Evolutionary conservation across 1,140 invertebrate genomes (phyloP).

Genomic region (Phymorhynchus buccinoides): DNA sequence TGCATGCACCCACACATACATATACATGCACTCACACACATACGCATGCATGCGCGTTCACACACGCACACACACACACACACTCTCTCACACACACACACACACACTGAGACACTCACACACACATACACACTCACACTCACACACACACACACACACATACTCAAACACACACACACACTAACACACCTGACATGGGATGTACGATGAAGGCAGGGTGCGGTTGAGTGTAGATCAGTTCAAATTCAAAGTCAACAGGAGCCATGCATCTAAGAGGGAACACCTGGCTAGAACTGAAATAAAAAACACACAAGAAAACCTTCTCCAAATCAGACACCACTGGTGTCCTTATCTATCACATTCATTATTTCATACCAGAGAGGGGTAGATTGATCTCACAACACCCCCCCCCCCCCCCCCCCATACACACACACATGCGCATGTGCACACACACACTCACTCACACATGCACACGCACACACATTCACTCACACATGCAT

Average conservation of each 20-base stretch:
- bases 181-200: constrained; percentile 68
- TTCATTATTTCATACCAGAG: no score
- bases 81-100: neutral
- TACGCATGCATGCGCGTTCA: neutral
- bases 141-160: constrained; percentile 21
- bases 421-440: neutral
- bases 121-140: neutral
- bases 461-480: neutral
- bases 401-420: neutral
- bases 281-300: constrained; percentile 25
- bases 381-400: no score
- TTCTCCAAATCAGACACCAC: neutral
- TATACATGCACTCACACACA: neutral
- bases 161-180: constrained; percentile 20
- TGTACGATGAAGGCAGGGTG: constrained; percentile 70
- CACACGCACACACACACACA: constrained; percentile 16
- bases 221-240: constrained; percentile 66
- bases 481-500: neutral
- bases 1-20: neutral
- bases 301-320: neutral
- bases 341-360: no score
- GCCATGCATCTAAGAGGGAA: constrained; percentile 69
- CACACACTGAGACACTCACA: neutral
- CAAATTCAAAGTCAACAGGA: constrained; percentile 74
- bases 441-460: neutral